Base-by-base conservation (phyloP, 1,140 invertebrate species). In the Gryllus bimaculatus region DNA sequence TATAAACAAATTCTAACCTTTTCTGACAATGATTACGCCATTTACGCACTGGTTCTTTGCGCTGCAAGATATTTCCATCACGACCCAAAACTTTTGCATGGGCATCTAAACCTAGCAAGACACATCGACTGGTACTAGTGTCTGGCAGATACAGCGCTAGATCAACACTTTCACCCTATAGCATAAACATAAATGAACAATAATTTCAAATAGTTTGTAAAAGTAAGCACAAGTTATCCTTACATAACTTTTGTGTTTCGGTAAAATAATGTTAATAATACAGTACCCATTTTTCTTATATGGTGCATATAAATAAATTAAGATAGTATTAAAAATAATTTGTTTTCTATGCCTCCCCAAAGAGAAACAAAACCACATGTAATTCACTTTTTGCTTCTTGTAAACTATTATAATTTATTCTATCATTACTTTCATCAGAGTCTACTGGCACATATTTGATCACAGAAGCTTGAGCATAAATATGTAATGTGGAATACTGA, bases 121-220 rank as follows among this genome's bases (percentile, higher is more conserved):
- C 91, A 82, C 93, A 90, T 79, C 93, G 90, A 81, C 93, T 95
- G 2, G 96, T 96, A 83, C 95, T 96, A 10, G 95, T 94, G 87
- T 97, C 95, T 0, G 96, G 96, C 74, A 98, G 88, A 85, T 94
- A 97, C 66, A 98, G 87, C 76, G 93, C 92, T 83, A 97, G 90
- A 85, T 97, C 96, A 49, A 97, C 92, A 80, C 93, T 94, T 86
- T 98, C 96, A 10, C 95, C 96, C 90, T 91, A 66, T 21, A 79
- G 75, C 8, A 18, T 8, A 78, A 8, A 73, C 20, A 49, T 18
- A 21, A n/a, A 47, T 7, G 39, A 66, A 66, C 48, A 49, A 47
- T 8, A 26, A 78, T 20, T 20, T 21, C 26, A 39, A 39, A 39
- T 39, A 74, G 1, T 18, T 74, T n/a, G 20, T 3, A 6, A 73